Percentiles rank a stretch among this genome's conserved stretches.
These are phyloP conservation scores for Atherinomorus stipes DNA, from an alignment of 2,113 vertebrate species.

Conservation along the genomic window DNA sequence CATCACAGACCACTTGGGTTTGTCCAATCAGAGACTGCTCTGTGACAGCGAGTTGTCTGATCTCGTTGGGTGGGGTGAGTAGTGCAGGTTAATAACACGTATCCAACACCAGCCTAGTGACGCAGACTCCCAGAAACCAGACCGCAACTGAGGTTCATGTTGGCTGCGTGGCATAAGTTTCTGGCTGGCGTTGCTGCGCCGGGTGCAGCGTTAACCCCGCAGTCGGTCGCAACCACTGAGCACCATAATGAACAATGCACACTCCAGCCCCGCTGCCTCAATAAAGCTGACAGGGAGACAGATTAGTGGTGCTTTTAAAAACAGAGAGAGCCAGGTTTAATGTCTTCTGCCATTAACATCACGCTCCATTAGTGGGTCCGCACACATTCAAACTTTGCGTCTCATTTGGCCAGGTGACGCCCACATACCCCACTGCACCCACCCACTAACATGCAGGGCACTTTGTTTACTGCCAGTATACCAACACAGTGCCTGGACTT, in stretches of 20 bases:
- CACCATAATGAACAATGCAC: conserved; percentile 59
- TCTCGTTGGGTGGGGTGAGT: conserved; percentile 22
- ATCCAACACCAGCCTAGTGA: conserved; percentile 22
- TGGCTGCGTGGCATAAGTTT: conserved; percentile 1
- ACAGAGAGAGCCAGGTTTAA: conserved; percentile 70
- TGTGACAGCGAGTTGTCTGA: conserved; percentile 11
- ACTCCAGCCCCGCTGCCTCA: conserved; percentile 47
- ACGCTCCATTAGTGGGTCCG: conserved; percentile 68
- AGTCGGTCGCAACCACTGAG: conserved; percentile 50
- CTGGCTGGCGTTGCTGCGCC: conserved; percentile 7
- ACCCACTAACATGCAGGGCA: conserved; percentile 7
- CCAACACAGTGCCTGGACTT: conserved; percentile 35
- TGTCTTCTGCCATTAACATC: conserved; percentile 74
- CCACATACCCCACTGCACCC: conserved; percentile 16
- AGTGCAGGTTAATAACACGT: conserved; percentile 54
- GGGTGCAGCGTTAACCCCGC: conserved; percentile 36
- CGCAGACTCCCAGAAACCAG: conserved; percentile 37
- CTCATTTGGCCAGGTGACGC: conserved; percentile 63
- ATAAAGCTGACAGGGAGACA: conserved; percentile 74
- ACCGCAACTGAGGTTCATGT: conserved; percentile 40
- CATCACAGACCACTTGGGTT: conserved; percentile 42
- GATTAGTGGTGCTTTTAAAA: conserved; percentile 75
- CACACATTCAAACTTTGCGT: conserved; percentile 66
- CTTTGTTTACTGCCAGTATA: conserved; percentile 61
- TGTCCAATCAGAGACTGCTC: conserved; percentile 28